Base-by-base conservation (phyloP, 2,113 vertebrate genomes). In the Tricholaema leucomelas region DNA sequence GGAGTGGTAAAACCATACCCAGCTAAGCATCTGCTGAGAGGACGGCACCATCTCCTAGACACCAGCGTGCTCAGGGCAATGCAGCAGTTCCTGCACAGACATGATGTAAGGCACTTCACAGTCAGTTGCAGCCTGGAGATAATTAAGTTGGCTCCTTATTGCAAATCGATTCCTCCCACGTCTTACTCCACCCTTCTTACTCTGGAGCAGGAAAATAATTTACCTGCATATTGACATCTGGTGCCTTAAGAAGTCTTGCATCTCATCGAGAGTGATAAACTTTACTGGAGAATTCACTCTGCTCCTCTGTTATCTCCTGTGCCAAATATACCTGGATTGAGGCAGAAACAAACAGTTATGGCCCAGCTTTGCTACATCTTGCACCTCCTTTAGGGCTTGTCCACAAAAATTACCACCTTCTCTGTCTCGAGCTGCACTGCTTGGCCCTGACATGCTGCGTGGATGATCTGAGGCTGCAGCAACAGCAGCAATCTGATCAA, bases 121-220 rank as follows among this genome's bases (percentile, higher is more conserved):
- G 71, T 60, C 84, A 87, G 11, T 4, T 54, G 58, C 74, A 88
- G 84, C 84, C 46, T 42, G n/a, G 20, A 61, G 67, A 74, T 91
- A 80, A 93, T 96, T 85, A 96, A 50, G 18, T 0, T 0, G 12
- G 69, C 75, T 94, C 59, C 74, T 25, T 67, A 78, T 91, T 95
- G 81, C 93, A 25, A 94, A 85, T 95, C 69, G 2, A 77, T 93
- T 94, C 93, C 85, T 95, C 91, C 95, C 84, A 90, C 60, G 9
- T 35, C 56, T 42, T 52, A 33, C 81, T 91, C 92, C 95, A 93
- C 93, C 89, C 93, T 71, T 5, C 6, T 70, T 40, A 75, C 83
- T 96, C 78, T 90, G 23, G 0, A 87, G 85, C 60, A 91, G 71
- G 90, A 83, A 69, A 83, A 38, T 84, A 85, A 81, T 63, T 94